Conservation (phyloP, 2,888 invertebrate genomes). For the Eueremaeus valkanovi region DNA sequence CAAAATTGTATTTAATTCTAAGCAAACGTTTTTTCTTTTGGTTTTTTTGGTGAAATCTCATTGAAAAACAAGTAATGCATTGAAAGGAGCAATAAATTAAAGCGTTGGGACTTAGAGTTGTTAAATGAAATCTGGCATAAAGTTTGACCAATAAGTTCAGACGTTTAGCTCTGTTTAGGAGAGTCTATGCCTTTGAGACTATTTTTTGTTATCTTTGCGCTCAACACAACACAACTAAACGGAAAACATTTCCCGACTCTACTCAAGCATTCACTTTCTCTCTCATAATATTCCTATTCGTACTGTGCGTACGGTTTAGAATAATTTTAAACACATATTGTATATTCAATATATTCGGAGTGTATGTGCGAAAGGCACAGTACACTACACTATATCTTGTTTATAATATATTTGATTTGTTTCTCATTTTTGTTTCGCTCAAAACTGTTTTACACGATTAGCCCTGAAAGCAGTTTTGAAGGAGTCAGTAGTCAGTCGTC, state of each 20-base stretch:
- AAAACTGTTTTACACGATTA: conserved; percentile 12
- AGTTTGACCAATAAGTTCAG: conserved; percentile 2
- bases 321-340: no score
- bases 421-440: conserved; percentile 14
- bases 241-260: background rate
- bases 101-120: background rate
- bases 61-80: background rate
- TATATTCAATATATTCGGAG: background rate
- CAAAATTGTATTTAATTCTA: background rate
- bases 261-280: background rate
- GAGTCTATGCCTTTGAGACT: background rate
- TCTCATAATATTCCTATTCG: background rate
- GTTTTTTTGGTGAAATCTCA: background rate
- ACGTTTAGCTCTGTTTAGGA: background rate
- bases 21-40: background rate
- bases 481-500: conserved; percentile 6
- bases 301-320: background rate
- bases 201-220: conserved; percentile 20
- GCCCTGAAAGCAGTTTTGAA: background rate
- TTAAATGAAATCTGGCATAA: conserved; percentile 14
- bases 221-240: background rate
- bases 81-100: conserved; percentile 8
- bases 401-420: conserved; percentile 17
- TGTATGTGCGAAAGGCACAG: conserved; percentile 1
- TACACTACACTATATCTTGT: no score